A percentile compares a stretch with the other conserved stretches of the same genome.
Evolutionary conservation across 2,888 invertebrate species (phyloP).

Genomic region (Microchrysa polita): DNA sequence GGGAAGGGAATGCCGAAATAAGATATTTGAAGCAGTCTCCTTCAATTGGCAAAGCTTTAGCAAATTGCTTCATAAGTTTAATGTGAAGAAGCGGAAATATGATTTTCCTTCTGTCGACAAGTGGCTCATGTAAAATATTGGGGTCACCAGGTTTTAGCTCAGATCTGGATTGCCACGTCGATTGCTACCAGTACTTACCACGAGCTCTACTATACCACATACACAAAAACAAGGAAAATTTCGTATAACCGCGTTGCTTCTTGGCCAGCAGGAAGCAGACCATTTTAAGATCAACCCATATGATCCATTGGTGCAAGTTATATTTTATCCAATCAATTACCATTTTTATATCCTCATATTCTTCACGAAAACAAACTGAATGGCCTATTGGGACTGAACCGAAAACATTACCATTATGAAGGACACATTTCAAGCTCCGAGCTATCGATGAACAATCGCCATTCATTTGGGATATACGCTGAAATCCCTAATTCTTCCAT

Average conservation of each 20-base stretch:
- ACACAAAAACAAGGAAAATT: not conserved
- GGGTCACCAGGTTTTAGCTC: not conserved
- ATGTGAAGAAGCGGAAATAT: not conserved
- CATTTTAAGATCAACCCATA: too few species aligned
- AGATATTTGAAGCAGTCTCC: constrained; percentile 19
- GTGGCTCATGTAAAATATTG: not conserved
- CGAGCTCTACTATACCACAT: not conserved
- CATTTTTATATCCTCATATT: too few species aligned
- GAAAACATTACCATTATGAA: too few species aligned
- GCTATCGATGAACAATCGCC: too few species aligned
- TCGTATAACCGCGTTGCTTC: constrained; percentile 6
- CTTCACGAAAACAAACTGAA: too few species aligned
- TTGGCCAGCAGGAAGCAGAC: not conserved
- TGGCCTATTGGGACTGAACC: too few species aligned
- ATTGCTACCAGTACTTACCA: not conserved
- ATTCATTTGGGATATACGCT: too few species aligned
- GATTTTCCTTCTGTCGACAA: not conserved
- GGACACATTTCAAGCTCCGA: too few species aligned
- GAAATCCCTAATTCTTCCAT: too few species aligned
- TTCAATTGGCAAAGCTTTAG: not conserved
- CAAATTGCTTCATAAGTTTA: not conserved
- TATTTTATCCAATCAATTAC: too few species aligned
- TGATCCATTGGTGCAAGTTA: too few species aligned
- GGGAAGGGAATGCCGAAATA: constrained; percentile 37
- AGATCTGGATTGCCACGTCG: not conserved